Evolutionary conservation across 2,113 vertebrate genomes (phyloP).

Genomic region (Sterna hirundo): DNA sequence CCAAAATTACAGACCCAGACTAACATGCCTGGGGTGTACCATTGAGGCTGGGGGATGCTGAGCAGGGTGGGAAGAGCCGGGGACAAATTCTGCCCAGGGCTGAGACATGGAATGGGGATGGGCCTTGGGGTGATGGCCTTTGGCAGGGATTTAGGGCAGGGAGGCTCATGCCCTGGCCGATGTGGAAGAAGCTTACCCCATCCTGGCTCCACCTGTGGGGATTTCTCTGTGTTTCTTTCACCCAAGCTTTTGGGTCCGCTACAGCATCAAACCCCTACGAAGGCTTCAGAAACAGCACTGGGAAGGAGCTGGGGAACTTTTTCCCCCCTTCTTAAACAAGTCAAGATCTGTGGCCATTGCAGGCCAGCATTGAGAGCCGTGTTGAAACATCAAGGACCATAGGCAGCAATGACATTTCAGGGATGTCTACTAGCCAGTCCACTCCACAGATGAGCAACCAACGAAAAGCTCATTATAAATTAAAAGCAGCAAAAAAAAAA

Average conservation of each 20-base stretch:
- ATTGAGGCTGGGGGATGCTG: not conserved
- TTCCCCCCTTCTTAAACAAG: not conserved
- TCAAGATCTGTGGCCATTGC: not conserved
- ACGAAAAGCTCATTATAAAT: conserved; percentile 11
- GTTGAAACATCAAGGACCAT: not conserved
- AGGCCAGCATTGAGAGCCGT: not conserved
- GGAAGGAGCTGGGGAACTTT: not conserved
- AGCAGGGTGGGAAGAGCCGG: not conserved
- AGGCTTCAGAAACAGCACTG: not conserved
- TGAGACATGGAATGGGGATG: accelerated
- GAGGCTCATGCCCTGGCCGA: not conserved
- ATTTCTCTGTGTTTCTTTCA: not conserved
- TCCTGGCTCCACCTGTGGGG: not conserved
- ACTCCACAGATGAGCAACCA: not conserved
- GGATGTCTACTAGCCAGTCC: not conserved
- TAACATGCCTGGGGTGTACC: not conserved
- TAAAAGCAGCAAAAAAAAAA: not conserved
- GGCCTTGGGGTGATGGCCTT: not conserved
- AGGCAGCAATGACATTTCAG: not conserved
- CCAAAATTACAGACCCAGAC: not conserved
- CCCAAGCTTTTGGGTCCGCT: not conserved
- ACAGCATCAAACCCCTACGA: not conserved
- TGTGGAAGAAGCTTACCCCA: not conserved
- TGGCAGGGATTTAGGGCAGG: not conserved
- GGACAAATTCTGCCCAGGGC: not conserved